phyloP scores from a whole-genome alignment of 2,888 invertebrate genomes.

The Blastobasis lacticolella region DNA sequence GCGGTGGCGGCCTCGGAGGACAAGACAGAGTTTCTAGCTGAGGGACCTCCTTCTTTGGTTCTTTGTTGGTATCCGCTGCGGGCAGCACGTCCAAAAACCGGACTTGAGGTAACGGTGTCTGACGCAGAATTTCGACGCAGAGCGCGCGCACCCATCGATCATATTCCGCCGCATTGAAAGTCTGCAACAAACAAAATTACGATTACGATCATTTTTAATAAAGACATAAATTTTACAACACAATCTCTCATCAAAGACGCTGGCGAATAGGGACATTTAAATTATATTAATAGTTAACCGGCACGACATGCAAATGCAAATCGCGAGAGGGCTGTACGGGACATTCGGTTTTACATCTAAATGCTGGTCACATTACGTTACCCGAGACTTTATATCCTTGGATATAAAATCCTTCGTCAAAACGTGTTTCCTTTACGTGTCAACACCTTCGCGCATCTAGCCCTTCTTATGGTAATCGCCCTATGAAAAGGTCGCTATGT shows the following conservation, averaged over 20 bases:
- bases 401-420: slow-evolving; percentile 16
- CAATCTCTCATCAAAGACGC: slow-evolving; percentile 21
- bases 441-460: slow-evolving; percentile 70
- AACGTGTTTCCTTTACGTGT: slow-evolving; percentile 61
- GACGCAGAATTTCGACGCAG: slow-evolving; percentile 82
- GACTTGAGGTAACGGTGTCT: slow-evolving; percentile 82
- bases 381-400: slow-evolving; percentile 20
- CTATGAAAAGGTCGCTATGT: slow-evolving; percentile 52
- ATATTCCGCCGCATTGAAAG: slow-evolving; percentile 79
- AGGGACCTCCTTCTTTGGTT: slow-evolving; percentile 52
- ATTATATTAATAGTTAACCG: slow-evolving; percentile 15
- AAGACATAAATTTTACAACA: slow-evolving; percentile 28
- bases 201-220: slow-evolving; percentile 20
- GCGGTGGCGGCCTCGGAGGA: slow-evolving; percentile 60
- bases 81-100: slow-evolving; percentile 82
- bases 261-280: slow-evolving; percentile 2
- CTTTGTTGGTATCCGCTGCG: slow-evolving; percentile 67
- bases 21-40: slow-evolving; percentile 48
- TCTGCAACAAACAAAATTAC: slow-evolving; percentile 69
- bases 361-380: slow-evolving; percentile 32
- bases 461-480: slow-evolving; percentile 62
- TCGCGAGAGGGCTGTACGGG: slow-evolving; percentile 28
- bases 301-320: slow-evolving; percentile 19
- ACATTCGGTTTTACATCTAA: slow-evolving; percentile 31
- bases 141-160: slow-evolving; percentile 84